These are phyloP conservation scores for Steatocranus sp. DNA, from an alignment of 2,797 vertebrate genomes.

Conservation along the genomic window DNA sequence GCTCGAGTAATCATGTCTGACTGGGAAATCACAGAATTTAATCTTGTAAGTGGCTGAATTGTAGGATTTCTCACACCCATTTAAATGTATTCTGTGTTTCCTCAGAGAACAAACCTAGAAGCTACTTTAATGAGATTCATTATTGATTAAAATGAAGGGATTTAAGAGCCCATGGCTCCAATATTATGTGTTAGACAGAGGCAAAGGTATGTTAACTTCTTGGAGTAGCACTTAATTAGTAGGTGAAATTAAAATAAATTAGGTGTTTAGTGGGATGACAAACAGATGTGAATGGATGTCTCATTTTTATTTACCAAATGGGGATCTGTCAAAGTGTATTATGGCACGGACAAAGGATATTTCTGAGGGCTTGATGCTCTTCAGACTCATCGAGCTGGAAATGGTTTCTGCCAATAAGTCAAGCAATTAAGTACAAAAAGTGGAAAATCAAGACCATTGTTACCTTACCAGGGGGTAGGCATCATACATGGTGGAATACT, in stretches of 20 bases:
- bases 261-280: background rate
- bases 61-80: background rate
- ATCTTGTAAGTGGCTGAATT: slow-evolving; percentile 17
- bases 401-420: background rate
- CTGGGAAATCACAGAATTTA: slow-evolving; percentile 4
- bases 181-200: background rate
- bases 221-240: background rate
- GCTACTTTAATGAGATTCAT: background rate
- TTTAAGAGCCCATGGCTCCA: background rate
- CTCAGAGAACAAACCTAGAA: background rate
- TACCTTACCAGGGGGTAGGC: background rate
- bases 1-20: slow-evolving; percentile 19
- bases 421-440: background rate
- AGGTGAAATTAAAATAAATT: background rate
- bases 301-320: background rate
- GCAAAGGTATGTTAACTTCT: background rate
- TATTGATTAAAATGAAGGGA: background rate
- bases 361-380: background rate
- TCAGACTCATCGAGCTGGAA: background rate
- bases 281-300: background rate
- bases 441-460: background rate
- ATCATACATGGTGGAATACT: background rate
- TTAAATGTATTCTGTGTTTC: background rate
- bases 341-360: background rate
- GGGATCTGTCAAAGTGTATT: background rate